phyloP scores from a whole-genome alignment of 1,140 invertebrate species.

The Drosophila sulfurigaster region DNA sequence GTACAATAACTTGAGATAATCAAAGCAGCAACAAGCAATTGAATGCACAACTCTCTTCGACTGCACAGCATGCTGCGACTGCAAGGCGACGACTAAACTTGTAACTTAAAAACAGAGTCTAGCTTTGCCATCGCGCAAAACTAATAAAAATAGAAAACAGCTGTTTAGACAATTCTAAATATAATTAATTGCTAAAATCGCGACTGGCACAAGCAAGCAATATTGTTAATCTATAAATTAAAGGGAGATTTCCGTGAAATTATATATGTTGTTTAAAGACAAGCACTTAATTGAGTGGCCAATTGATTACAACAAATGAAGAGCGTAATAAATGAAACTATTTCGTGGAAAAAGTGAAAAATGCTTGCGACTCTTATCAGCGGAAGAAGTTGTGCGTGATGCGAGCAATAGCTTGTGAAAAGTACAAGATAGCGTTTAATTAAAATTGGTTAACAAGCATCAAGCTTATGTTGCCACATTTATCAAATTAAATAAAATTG shows the following conservation, averaged over 20 bases:
- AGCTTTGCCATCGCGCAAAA: neutral
- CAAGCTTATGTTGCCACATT: constrained; percentile 28
- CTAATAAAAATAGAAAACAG: constrained; percentile 5
- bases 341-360: neutral
- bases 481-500: constrained; percentile 65
- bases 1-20: constrained; percentile 20
- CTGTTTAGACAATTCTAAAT: constrained; percentile 5
- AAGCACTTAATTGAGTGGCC: neutral
- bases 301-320: neutral
- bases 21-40: constrained; percentile 14
- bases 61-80: constrained; percentile 23
- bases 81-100: constrained; percentile 13
- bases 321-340: neutral
- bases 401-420: neutral
- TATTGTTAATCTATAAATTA: neutral
- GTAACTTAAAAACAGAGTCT: neutral
- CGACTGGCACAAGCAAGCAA: neutral
- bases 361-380: neutral
- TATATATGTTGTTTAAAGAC: too few species aligned
- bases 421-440: constrained; percentile 60
- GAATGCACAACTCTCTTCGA: constrained; percentile 2
- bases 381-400: neutral
- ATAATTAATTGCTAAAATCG: constrained; percentile 11
- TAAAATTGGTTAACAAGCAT: constrained; percentile 54
- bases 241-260: too few species aligned